Evolutionary conservation across 2,113 vertebrate species (phyloP).

Genomic region (Eptatretus burgeri): DNA sequence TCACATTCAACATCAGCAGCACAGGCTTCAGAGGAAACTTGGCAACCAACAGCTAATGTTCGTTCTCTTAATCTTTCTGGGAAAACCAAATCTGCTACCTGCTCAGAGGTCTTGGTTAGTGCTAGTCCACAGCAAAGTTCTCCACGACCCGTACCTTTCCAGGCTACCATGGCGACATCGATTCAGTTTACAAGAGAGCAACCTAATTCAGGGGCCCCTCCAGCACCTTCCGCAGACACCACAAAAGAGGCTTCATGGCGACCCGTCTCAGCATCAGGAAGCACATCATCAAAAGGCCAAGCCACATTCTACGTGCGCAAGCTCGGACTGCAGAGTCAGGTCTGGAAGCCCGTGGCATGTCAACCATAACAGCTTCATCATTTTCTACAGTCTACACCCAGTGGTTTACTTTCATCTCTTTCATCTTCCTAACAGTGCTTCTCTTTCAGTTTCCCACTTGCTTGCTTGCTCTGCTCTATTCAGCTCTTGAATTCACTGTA

Average conservation of each 20-base stretch:
- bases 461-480: no score
- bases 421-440: no score
- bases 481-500: no score
- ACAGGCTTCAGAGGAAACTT: slow-evolving; percentile 48
- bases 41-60: slow-evolving; percentile 72
- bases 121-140: background rate
- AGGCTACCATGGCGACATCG: background rate
- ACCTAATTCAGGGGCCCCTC: background rate
- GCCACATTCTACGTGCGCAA: slow-evolving; percentile 2
- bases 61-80: slow-evolving; percentile 66
- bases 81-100: slow-evolving; percentile 22
- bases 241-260: background rate
- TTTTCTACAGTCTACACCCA: no score
- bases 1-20: slow-evolving; percentile 36
- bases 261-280: background rate
- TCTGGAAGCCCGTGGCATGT: background rate
- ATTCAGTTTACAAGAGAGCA: background rate
- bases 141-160: background rate
- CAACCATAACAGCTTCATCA: no score
- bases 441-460: no score
- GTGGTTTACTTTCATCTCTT: no score
- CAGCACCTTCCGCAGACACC: background rate
- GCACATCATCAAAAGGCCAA: background rate
- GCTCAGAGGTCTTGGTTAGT: background rate
- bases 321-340: slow-evolving; percentile 5